These are phyloP conservation scores for Leptopilina boulardi DNA, from an alignment of 1,140 invertebrate species.

Conservation along the genomic window DNA sequence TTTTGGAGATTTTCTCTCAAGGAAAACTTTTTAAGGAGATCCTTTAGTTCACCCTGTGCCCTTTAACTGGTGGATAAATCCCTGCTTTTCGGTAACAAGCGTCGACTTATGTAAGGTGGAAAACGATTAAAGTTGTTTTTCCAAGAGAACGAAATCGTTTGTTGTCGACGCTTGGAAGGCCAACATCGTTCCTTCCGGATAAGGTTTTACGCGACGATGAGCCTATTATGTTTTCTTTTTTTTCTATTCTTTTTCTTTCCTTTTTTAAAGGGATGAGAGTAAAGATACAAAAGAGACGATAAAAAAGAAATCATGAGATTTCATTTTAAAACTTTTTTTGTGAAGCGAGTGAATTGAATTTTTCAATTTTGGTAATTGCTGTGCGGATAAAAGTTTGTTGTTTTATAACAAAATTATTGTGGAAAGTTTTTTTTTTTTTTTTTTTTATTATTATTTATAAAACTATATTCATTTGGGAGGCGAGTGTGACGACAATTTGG, in stretches of 20 bases:
- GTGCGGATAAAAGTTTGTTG: no score
- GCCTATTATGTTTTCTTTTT: constrained; percentile 10
- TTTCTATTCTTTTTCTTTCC: background rate
- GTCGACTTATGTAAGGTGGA: constrained; percentile 33
- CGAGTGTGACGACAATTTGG: constrained; percentile 20
- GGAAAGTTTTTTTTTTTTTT: no score
- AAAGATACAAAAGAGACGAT: constrained; percentile 29
- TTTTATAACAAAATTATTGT: no score
- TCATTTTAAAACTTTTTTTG: background rate
- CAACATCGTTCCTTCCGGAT: constrained; percentile 10
- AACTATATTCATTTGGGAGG: background rate
- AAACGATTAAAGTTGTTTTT: constrained; percentile 48
- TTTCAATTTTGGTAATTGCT: constrained; percentile 10
- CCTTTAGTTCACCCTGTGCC: constrained; percentile 1
- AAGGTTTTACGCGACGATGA: background rate
- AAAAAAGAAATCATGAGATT: background rate
- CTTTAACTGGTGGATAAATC: constrained; percentile 18
- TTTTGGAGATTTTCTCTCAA: constrained; percentile 45
- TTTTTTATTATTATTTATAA: background rate
- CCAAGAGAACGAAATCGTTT: constrained; percentile 39
- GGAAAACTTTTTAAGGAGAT: constrained; percentile 58
- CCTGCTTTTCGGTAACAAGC: constrained; percentile 49
- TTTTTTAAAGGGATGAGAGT: constrained; percentile 1
- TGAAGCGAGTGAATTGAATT: background rate
- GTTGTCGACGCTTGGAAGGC: constrained; percentile 36